These are phyloP conservation scores for Nasonia longicornis DNA, from an alignment of 1,140 invertebrate genomes.

Conservation along the genomic window DNA sequence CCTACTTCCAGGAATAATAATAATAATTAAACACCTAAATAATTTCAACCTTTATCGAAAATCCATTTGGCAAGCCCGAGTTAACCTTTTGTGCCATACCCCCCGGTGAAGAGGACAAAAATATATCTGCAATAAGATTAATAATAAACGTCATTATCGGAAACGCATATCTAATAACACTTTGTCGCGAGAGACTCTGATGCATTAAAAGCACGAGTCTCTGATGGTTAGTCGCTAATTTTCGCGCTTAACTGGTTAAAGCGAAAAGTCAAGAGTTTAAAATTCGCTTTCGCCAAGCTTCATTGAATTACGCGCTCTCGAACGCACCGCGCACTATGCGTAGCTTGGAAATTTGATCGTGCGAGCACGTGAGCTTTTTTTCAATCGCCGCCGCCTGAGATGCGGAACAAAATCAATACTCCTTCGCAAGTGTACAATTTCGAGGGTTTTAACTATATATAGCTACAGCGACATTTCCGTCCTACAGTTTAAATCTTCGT, in stretches of 20 bases:
- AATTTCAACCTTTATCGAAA: too few species aligned
- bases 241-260: neutral
- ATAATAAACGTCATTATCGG: neutral
- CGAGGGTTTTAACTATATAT: too few species aligned
- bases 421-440: too few species aligned
- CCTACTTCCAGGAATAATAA: too few species aligned
- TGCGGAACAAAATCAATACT: slow-evolving; percentile 14
- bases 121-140: neutral
- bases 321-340: too few species aligned
- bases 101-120: neutral
- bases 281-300: neutral
- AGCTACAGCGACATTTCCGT: too few species aligned
- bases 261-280: neutral
- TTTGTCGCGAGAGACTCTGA: neutral
- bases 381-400: neutral
- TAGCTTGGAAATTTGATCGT: neutral
- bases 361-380: neutral
- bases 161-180: neutral
- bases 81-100: neutral
- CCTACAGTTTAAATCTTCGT: neutral
- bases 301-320: neutral
- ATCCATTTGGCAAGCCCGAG: too few species aligned
- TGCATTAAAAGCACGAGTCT: neutral
- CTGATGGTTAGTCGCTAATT: neutral
- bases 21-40: too few species aligned